Evolutionary conservation across 2,888 invertebrate genomes (phyloP), one percentile per base, ranked within the genome.

Genomic region (Hyppa rectilinea): DNA sequence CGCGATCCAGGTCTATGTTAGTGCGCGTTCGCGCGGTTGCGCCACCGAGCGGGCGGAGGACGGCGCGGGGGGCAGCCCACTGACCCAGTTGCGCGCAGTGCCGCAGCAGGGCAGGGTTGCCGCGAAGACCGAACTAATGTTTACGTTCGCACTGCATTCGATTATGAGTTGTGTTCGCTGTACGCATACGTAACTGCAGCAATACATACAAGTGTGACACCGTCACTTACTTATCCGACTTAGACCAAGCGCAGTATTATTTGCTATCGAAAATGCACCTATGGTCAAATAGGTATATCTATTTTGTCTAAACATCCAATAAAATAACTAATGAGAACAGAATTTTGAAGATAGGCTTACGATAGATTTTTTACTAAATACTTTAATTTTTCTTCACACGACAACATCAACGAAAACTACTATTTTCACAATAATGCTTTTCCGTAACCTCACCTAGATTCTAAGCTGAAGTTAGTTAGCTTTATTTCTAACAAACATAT

Each of bases 1-100:
- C 96, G 96, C 97, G 97, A 98, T 98, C 97, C 98, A 98, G 98
- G 98, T 98, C 98, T 98, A 98, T 98, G 98, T 98, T 97, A 97
- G 97, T 95, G 95, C 95, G 94, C 94, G 95, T 93, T 95, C 94
- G 94, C 94, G 94, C 93, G 92, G 92, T 94, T 94, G 93, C 94
- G 96, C 96, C 93, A 94, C 94, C 91, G 92, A 91, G 91, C 93
- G 93, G 93, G 93, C 94, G 96, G 96, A 96, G 96, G 90, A 87
- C 84, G 91, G 92, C 85, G 92, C 91, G 93, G 93, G 94, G 95
- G 96, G 97, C 97, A 97, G 97, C 98, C 98, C 96, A 98, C 97
- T 98, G 97, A 98, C 98, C 98, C 97, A 98, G 97, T 97, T 98
- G 96, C 96, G 95, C 94, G 95, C 96, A 96, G 96, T 95, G 96